Percentiles rank a stretch among this genome's conserved stretches.
Conservation (phyloP, 1,140 invertebrate species). For the Drosophila neocordata region DNA sequence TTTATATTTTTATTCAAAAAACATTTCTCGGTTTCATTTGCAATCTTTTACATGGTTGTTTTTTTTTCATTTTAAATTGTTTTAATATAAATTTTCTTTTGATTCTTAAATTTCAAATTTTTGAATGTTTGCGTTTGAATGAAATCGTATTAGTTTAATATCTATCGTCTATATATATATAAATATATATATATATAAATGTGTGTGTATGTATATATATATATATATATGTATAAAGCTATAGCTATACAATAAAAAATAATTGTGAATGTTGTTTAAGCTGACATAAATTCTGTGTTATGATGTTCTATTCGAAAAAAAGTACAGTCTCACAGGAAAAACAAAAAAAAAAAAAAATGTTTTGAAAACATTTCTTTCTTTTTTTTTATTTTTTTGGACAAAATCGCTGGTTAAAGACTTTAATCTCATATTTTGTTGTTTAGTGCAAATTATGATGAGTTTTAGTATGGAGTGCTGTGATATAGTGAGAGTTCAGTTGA, state of each 20-base stretch:
- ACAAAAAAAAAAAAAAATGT: constrained; percentile 35
- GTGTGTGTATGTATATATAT: constrained; percentile 30
- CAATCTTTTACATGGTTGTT: neutral
- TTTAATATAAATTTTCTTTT: constrained; percentile 29
- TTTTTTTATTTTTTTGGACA: constrained; percentile 24
- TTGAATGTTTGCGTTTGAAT: constrained; percentile 40
- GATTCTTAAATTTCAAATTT: constrained; percentile 46
- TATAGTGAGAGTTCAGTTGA: neutral
- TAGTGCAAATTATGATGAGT: constrained; percentile 4
- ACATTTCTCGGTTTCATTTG: constrained; percentile 3
- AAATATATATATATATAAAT: constrained; percentile 34
- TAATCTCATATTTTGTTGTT: constrained; percentile 27
- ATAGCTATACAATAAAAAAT: constrained; percentile 33
- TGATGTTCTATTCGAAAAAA: constrained; percentile 24
- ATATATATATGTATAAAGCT: constrained; percentile 26
- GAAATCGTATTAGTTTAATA: constrained; percentile 40
- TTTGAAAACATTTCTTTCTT: constrained; percentile 9
- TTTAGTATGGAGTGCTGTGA: neutral
- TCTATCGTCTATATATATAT: constrained; percentile 2
- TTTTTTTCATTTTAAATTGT: neutral
- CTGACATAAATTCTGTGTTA: constrained; percentile 22
- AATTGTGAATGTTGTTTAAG: constrained; percentile 24
- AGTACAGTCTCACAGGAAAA: constrained; percentile 37
- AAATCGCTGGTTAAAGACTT: constrained; percentile 38
- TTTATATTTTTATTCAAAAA: constrained; percentile 10